Conservation (phyloP, 2,888 invertebrate species). For the Frankliniella fusca region DNA sequence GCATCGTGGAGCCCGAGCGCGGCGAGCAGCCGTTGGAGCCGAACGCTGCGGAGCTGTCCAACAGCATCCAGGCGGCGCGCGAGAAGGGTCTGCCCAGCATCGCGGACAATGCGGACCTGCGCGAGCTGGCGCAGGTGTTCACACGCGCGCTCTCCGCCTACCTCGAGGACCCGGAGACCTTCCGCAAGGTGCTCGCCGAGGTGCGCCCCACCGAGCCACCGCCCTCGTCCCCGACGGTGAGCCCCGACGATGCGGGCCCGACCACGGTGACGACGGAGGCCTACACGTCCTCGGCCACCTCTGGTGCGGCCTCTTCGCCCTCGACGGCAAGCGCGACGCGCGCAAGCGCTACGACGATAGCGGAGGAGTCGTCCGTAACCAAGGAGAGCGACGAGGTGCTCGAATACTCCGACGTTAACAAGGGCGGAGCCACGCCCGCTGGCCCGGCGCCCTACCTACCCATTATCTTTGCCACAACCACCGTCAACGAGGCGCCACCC, state of each 20-base stretch:
- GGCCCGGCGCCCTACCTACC: slow-evolving; percentile 2
- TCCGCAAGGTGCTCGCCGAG: slow-evolving; percentile 69
- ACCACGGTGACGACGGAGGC: slow-evolving; percentile 44
- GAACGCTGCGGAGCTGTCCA: background rate
- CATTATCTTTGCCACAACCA: slow-evolving; percentile 14
- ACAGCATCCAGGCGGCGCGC: background rate
- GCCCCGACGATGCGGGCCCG: slow-evolving; percentile 43
- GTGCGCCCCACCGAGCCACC: slow-evolving; percentile 67
- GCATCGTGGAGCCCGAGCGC: slow-evolving; percentile 45
- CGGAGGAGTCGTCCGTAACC: slow-evolving; percentile 56
- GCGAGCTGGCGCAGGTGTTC: slow-evolving; percentile 78
- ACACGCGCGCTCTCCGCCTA: slow-evolving; percentile 78
- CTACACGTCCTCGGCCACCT: slow-evolving; percentile 47
- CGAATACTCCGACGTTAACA: slow-evolving; percentile 66
- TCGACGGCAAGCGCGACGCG: background rate
- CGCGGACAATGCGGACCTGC: slow-evolving; percentile 47
- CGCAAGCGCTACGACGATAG: background rate
- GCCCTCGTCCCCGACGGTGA: slow-evolving; percentile 53
- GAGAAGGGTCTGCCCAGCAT: background rate
- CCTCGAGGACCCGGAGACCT: slow-evolving; percentile 75
- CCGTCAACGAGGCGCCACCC: background rate
- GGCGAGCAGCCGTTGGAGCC: slow-evolving; percentile 52
- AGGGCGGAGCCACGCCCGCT: background rate
- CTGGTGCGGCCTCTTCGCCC: background rate
- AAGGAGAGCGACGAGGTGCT: slow-evolving; percentile 71